These are phyloP conservation scores for Myripristis jacobus DNA, from an alignment of 2,797 vertebrate species.

Conservation along the genomic window DNA sequence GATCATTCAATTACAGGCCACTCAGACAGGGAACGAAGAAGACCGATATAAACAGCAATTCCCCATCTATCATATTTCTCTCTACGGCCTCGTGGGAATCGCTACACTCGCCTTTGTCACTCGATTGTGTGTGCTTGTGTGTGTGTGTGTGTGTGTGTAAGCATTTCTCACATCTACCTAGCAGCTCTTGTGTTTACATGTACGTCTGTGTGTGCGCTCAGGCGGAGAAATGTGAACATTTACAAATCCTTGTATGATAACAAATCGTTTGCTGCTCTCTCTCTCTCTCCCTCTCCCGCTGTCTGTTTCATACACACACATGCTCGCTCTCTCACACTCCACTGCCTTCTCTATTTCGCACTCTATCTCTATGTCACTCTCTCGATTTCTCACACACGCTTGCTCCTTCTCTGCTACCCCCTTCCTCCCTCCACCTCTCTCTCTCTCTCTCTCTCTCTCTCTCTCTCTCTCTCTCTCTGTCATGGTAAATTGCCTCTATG, in stretches of 20 bases:
- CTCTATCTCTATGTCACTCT: constrained; percentile 53
- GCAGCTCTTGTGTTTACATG: constrained; percentile 31
- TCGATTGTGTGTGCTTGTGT: constrained; percentile 18
- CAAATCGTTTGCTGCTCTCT: background rate
- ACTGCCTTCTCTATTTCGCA: constrained; percentile 52
- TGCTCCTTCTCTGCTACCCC: constrained; percentile 4
- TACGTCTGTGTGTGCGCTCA: constrained; percentile 15
- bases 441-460: constrained; percentile 1
- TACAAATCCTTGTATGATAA: constrained; percentile 43
- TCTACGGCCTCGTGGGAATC: constrained; percentile 52
- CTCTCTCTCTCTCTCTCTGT: constrained; percentile 12
- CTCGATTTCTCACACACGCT: constrained; percentile 37
- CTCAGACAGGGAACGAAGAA: constrained; percentile 60
- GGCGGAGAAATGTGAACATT: constrained; percentile 28
- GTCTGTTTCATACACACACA: constrained; percentile 15
- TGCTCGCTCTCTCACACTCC: constrained; percentile 22
- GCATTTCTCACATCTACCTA: constrained; percentile 26
- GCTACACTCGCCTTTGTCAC: constrained; percentile 53
- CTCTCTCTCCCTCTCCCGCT: constrained; percentile 4
- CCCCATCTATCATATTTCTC: constrained; percentile 66
- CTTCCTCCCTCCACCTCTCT: background rate
- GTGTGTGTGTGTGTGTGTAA: constrained; percentile 37
- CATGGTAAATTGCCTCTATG: constrained; percentile 26
- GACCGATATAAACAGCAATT: constrained; percentile 54
- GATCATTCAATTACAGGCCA: constrained; percentile 78